Percentiles rank a stretch among this genome's conserved stretches.
Conservation (phyloP, 1,140 invertebrate species). For the Drosophila trapezifrons region DNA sequence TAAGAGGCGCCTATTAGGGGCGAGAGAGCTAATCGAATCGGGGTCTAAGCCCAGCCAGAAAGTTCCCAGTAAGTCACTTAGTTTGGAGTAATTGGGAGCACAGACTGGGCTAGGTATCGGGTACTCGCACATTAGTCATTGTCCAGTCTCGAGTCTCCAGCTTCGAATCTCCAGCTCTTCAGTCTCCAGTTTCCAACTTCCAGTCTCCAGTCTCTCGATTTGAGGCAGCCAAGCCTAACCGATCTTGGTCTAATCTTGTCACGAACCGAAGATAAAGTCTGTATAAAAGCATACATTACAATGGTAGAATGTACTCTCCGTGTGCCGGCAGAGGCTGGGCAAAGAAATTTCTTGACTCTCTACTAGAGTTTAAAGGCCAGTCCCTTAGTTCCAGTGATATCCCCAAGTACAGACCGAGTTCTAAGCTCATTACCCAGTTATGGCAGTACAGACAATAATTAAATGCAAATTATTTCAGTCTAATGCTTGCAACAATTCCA, state of each 20-base stretch:
- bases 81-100: not conserved
- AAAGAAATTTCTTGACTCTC: too few species aligned
- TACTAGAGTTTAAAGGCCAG: not conserved
- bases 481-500: conserved; percentile 22
- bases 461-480: conserved; percentile 56
- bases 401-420: too few species aligned
- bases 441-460: conserved; percentile 28
- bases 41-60: conserved; percentile 3
- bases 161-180: not conserved
- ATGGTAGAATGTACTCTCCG: too few species aligned
- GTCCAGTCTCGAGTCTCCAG: not conserved
- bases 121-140: conserved; percentile 18
- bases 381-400: not conserved
- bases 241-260: conserved; percentile 72
- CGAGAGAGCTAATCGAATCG: conserved; percentile 5
- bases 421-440: not conserved
- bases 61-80: conserved; percentile 4
- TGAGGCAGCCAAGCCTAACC: conserved; percentile 46
- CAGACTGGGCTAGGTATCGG: not conserved
- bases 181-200: not conserved
- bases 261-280: conserved; percentile 39
- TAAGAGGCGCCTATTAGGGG: conserved; percentile 27
- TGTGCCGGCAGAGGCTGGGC: too few species aligned
- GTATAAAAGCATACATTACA: too few species aligned
- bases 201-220: not conserved